A percentile compares a stretch with the other conserved stretches of the same genome.
These are phyloP conservation scores for Panzeria rudis DNA, from an alignment of 2,888 invertebrate genomes.

Conservation along the genomic window DNA sequence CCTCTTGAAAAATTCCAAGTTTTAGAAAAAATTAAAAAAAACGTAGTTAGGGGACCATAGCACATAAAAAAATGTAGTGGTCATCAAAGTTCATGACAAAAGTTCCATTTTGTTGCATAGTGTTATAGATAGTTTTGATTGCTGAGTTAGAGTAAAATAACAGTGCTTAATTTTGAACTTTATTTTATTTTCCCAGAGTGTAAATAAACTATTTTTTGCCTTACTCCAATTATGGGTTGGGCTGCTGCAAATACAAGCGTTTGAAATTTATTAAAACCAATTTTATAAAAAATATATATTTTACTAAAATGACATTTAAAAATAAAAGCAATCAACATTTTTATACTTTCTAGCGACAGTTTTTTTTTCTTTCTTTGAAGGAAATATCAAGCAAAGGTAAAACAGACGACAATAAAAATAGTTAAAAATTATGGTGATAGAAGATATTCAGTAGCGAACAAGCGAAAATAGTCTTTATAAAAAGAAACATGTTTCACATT, in stretches of 20 bases:
- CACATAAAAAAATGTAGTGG: no score
- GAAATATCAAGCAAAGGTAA: no score
- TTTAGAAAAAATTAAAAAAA: no score
- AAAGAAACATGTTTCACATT: constrained; percentile 55
- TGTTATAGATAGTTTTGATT: no score
- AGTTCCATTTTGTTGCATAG: no score
- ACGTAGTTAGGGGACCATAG: no score
- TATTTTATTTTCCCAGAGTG: not conserved
- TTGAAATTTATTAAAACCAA: constrained; percentile 7
- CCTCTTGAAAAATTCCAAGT: no score
- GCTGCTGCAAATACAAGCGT: not conserved
- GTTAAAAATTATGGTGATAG: not conserved
- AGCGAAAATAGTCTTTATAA: not conserved
- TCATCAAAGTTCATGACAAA: no score
- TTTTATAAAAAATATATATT: not conserved
- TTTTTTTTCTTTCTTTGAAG: not conserved
- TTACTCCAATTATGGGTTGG: constrained; percentile 2
- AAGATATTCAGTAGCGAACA: not conserved
- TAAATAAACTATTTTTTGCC: not conserved
- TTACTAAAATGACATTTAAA: constrained; percentile 41
- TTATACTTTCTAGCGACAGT: not conserved
- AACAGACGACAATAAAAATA: not conserved
- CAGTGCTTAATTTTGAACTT: not conserved
- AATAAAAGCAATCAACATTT: not conserved
- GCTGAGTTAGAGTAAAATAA: no score